Percentiles rank a stretch among this genome's conserved stretches.
phyloP scores from a whole-genome alignment of 2,113 vertebrate species.

The Telmatochromis brachygnathus region DNA sequence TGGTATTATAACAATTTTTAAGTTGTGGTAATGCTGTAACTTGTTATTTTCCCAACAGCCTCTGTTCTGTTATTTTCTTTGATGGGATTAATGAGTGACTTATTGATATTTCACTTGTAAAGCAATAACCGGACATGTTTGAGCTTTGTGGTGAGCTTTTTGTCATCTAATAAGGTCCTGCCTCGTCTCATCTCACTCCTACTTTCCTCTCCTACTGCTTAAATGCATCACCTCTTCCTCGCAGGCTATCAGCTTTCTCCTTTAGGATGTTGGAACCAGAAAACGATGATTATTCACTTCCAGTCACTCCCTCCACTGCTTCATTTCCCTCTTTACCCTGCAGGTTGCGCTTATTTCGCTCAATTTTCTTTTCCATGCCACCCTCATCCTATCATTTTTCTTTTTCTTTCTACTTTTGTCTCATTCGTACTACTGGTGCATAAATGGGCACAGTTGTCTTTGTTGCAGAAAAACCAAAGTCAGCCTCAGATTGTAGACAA shows the following conservation, averaged over 20 bases:
- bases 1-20: background rate
- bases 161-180: background rate
- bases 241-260: slow-evolving; percentile 24
- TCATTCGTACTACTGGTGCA: background rate
- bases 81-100: background rate
- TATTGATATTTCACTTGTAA: background rate
- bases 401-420: background rate
- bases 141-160: background rate
- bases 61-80: background rate
- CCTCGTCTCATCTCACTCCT: background rate
- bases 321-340: background rate
- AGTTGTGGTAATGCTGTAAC: background rate
- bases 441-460: background rate
- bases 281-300: background rate
- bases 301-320: background rate
- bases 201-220: background rate
- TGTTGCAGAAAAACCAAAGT: background rate
- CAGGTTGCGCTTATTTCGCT: background rate
- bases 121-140: background rate
- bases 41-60: background rate
- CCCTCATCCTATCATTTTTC: background rate
- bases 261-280: slow-evolving; percentile 10
- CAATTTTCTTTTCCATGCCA: background rate
- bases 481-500: background rate
- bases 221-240: slow-evolving; percentile 2